phyloP scores from a whole-genome alignment of 2,888 invertebrate species.

The Hypena proboscidalis region DNA sequence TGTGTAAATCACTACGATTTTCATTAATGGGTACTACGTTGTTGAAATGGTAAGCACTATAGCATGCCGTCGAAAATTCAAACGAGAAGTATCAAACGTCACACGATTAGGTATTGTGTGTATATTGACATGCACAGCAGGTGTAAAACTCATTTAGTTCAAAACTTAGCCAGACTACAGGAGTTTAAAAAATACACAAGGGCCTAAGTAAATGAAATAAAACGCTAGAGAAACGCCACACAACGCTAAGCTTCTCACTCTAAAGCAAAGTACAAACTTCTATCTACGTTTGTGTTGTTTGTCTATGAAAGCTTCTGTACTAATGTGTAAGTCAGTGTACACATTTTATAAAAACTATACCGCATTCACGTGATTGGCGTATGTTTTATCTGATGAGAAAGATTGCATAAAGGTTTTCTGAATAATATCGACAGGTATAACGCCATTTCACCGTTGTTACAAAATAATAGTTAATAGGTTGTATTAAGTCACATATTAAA shows the following conservation, averaged over 20 bases:
- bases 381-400: constrained; percentile 21
- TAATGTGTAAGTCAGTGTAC: constrained; percentile 15
- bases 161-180: constrained; percentile 6
- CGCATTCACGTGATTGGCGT: constrained; percentile 12
- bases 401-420: constrained; percentile 23
- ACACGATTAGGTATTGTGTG: constrained; percentile 26
- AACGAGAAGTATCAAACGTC: constrained; percentile 21
- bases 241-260: constrained; percentile 19
- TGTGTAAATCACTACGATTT: no score
- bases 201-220: constrained; percentile 6
- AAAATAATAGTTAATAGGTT: no score
- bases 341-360: constrained; percentile 15
- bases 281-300: constrained; percentile 20
- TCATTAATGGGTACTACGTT: background rate
- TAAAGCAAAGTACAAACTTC: constrained; percentile 17
- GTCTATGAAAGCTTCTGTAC: constrained; percentile 22
- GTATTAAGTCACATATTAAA: no score
- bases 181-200: background rate
- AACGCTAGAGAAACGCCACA: constrained; percentile 14
- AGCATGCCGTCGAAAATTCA: constrained; percentile 32
- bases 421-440: no score
- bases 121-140: constrained; percentile 51
- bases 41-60: constrained; percentile 19
- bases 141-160: constrained; percentile 7
- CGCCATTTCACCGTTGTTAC: no score